Evolutionary conservation across 2,113 vertebrate genomes (phyloP).

Genomic region (Mystacornis crossleyi): DNA sequence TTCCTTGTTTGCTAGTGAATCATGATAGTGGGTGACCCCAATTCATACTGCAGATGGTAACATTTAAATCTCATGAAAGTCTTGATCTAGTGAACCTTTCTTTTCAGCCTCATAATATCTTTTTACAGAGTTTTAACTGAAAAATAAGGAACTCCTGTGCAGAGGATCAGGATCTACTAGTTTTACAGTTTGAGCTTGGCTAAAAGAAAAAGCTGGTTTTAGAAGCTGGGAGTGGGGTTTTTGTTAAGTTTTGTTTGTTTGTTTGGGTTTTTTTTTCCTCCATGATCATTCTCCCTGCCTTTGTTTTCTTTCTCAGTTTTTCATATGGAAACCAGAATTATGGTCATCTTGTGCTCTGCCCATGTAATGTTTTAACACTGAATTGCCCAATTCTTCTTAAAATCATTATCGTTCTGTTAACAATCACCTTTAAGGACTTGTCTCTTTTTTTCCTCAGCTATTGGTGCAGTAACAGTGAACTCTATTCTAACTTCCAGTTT

Average conservation of each 20-base stretch:
- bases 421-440: neutral
- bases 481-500: neutral
- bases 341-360: neutral
- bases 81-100: neutral
- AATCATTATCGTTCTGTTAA: neutral
- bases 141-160: neutral
- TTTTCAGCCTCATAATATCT: neutral
- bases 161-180: neutral
- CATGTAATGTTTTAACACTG: neutral
- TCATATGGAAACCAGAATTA: neutral
- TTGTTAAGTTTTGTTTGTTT: neutral
- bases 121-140: neutral
- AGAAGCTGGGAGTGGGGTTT: fast-evolving
- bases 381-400: neutral
- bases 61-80: slow-evolving; percentile 6
- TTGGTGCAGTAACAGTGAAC: neutral
- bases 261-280: fast-evolving
- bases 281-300: neutral
- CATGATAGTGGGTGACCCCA: neutral
- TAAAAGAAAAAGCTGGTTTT: neutral
- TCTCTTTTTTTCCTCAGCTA: neutral
- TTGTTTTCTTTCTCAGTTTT: neutral
- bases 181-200: neutral
- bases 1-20: slow-evolving; percentile 24
- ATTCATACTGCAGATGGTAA: slow-evolving; percentile 28